Evolutionary conservation across 1,140 invertebrate species (phyloP).

Genomic region (roundworm (Caenorhabditis elegans)): DNA sequence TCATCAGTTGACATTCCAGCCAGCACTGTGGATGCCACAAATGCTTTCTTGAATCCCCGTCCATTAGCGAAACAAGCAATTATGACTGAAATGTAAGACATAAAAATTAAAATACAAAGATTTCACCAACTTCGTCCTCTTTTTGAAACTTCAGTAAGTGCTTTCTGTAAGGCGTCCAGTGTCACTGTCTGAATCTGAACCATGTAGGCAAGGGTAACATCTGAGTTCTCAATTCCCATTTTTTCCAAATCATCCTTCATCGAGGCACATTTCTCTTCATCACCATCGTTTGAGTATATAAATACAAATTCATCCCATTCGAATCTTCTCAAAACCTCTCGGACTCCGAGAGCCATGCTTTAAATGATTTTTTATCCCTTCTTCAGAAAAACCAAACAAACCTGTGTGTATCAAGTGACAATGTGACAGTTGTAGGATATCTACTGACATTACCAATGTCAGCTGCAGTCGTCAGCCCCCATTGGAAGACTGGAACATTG

Average conservation of each 20-base stretch:
- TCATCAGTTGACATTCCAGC: not conserved
- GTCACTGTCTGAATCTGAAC: not conserved
- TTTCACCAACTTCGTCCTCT: not conserved
- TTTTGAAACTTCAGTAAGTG: not conserved
- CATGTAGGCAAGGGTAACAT: not conserved
- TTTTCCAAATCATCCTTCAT: conserved; percentile 11
- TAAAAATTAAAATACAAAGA: not conserved
- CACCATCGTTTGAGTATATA: not conserved
- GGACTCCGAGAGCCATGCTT: not conserved
- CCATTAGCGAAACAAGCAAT: not conserved
- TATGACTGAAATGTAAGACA: not conserved
- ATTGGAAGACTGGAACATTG: not conserved
- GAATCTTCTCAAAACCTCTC: not conserved
- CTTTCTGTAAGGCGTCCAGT: not conserved
- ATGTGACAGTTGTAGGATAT: not conserved
- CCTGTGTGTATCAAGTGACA: not conserved
- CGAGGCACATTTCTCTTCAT: not conserved
- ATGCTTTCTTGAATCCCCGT: not conserved
- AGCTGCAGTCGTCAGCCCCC: not conserved
- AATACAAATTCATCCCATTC: conserved; percentile 20
- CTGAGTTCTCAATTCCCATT: not conserved
- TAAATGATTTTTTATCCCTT: not conserved
- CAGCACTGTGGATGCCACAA: not conserved
- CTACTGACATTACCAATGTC: not conserved
- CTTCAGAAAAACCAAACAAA: not conserved